phyloP scores from a whole-genome alignment of 2,113 vertebrate species.

The Delphinus delphis region DNA sequence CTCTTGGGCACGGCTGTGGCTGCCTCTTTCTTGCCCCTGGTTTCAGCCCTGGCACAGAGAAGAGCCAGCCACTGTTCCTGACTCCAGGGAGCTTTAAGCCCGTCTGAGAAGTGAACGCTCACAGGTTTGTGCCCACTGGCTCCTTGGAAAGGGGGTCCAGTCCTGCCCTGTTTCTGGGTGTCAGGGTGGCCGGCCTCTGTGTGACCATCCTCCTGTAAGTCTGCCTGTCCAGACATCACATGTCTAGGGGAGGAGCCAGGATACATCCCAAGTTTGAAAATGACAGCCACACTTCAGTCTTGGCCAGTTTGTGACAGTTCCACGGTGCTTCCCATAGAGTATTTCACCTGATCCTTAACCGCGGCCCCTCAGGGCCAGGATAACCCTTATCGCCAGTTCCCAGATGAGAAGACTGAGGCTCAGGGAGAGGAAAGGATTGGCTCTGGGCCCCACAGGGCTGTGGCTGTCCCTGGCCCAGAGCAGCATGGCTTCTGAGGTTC shows the following conservation, averaged over 20 bases:
- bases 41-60: not conserved
- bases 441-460: not conserved
- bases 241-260: not conserved
- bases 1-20: fast-evolving
- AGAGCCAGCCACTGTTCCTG: fast-evolving
- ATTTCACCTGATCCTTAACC: not conserved
- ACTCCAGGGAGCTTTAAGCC: not conserved
- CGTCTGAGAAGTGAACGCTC: not conserved
- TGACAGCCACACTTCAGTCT: fast-evolving
- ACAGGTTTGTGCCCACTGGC: fast-evolving
- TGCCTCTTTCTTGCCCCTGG: not conserved
- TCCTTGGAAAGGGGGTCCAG: not conserved
- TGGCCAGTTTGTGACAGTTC: fast-evolving
- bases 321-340: fast-evolving
- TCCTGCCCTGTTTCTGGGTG: not conserved
- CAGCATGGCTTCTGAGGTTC: fast-evolving
- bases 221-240: fast-evolving
- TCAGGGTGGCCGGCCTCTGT: fast-evolving
- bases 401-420: not conserved
- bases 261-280: fast-evolving
- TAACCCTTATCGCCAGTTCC: not conserved
- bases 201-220: fast-evolving
- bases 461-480: not conserved
- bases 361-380: fast-evolving
- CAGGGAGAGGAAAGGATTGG: not conserved